Conservation (phyloP, 53 echinoderm and acorn worm genomes). For the Mesocentrotus franciscanus region DNA sequence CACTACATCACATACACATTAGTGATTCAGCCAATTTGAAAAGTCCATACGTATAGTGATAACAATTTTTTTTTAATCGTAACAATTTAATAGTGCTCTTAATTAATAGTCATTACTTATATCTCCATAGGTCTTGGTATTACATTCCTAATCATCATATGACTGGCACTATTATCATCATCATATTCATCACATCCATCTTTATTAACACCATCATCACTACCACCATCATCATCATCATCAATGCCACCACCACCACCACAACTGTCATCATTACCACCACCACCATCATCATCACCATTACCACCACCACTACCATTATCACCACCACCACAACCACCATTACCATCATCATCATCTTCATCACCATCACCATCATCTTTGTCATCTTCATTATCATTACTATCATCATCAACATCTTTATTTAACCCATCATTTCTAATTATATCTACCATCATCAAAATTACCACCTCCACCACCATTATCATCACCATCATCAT, state of each 20-base stretch:
- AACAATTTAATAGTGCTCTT: no score
- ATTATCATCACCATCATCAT: slow-evolving; percentile 29
- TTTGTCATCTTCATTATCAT: slow-evolving; percentile 28
- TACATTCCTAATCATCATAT: not conserved
- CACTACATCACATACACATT: no score
- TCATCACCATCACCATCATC: slow-evolving; percentile 14
- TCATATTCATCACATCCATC: not conserved
- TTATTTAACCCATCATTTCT: not conserved
- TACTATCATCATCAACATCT: slow-evolving; percentile 10
- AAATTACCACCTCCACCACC: not conserved
- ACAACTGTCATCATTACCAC: not conserved
- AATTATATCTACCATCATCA: slow-evolving; percentile 8
- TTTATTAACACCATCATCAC: not conserved
- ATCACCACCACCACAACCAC: not conserved
- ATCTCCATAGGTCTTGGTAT: no score
- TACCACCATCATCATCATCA: not conserved
- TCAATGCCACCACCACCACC: not conserved
- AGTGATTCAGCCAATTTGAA: no score
- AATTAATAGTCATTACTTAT: no score
- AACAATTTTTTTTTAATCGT: no score
- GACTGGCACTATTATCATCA: no score
- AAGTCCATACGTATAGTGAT: no score
- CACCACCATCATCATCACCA: not conserved
- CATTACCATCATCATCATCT: not conserved
- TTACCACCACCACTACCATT: not conserved